phyloP scores from a whole-genome alignment of 2,888 invertebrate species.

The Electrophaes corylata region DNA sequence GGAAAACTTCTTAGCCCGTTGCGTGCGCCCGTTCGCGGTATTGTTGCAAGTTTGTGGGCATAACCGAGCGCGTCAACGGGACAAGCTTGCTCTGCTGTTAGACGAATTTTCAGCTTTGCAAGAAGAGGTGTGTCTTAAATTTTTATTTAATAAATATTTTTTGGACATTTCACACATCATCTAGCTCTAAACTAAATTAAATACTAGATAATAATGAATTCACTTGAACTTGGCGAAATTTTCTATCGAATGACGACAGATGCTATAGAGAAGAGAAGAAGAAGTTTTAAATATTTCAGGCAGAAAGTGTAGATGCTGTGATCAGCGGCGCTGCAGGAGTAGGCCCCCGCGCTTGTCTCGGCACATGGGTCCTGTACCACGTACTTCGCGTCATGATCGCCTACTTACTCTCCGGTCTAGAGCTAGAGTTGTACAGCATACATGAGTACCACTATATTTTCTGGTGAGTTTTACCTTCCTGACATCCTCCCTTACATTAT shows the following conservation, averaged over 20 bases:
- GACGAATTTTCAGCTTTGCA: slow-evolving; percentile 96
- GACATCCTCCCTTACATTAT: too few species aligned
- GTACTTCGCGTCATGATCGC: slow-evolving; percentile 96
- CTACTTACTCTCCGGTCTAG: slow-evolving; percentile 96
- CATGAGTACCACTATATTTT: slow-evolving; percentile 98
- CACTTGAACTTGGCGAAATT: too few species aligned
- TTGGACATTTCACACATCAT: too few species aligned
- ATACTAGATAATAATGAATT: too few species aligned
- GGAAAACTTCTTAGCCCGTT: slow-evolving; percentile 94
- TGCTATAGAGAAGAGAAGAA: too few species aligned
- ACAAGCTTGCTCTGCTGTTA: slow-evolving; percentile 94
- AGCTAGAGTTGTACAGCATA: slow-evolving; percentile 96
- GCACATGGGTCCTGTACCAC: slow-evolving; percentile 98
- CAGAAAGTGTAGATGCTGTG: slow-evolving; percentile 93
- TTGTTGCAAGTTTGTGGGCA: slow-evolving; percentile 96
- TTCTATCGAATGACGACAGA: too few species aligned
- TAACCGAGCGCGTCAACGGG: slow-evolving; percentile 97
- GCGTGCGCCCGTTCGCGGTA: slow-evolving; percentile 93
- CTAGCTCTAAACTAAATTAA: too few species aligned
- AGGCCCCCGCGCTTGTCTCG: slow-evolving; percentile 88
- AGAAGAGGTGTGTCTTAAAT: slow-evolving; percentile 88
- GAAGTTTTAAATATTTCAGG: slow-evolving; percentile 84
- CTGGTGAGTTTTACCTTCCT: slow-evolving; percentile 86
- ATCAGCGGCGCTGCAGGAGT: slow-evolving; percentile 61
- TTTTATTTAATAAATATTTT: too few species aligned